Evolutionary conservation across 2,888 invertebrate species (phyloP).

Genomic region (Geophilus truncorum): DNA sequence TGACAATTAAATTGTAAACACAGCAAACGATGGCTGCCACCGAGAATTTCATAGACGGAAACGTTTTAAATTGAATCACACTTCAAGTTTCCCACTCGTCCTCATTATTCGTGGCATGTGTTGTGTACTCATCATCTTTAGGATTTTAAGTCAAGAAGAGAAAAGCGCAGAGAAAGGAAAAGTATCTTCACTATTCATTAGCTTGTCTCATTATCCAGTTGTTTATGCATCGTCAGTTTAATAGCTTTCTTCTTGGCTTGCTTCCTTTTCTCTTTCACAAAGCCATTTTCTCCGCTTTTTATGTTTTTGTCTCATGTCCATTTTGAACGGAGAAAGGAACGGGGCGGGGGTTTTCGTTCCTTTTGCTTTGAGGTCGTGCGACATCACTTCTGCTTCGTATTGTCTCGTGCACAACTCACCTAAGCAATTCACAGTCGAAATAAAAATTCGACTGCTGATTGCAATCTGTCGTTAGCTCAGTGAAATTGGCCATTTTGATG

Average conservation of each 20-base stretch:
- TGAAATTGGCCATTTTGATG: slow-evolving; percentile 12
- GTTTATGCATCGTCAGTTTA: slow-evolving; percentile 17
- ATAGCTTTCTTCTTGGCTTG: slow-evolving; percentile 12
- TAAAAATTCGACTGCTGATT: slow-evolving; percentile 13
- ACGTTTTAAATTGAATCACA: slow-evolving; percentile 3
- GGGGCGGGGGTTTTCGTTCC: neutral
- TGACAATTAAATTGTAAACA: neutral
- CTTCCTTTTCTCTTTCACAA: slow-evolving; percentile 17
- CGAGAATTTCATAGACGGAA: neutral
- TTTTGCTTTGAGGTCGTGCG: neutral
- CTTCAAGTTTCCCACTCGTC: slow-evolving; percentile 5
- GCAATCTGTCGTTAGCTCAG: slow-evolving; percentile 10
- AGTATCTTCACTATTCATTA: slow-evolving; percentile 13
- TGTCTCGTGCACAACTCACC: slow-evolving; percentile 3
- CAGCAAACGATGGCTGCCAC: neutral
- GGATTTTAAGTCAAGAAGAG: neutral
- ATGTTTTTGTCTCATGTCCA: slow-evolving; percentile 9
- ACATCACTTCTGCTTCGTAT: neutral
- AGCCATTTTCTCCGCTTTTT: slow-evolving; percentile 16
- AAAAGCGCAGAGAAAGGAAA: neutral
- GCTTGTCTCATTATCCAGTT: slow-evolving; percentile 11
- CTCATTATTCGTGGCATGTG: slow-evolving; percentile 11
- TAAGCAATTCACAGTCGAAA: slow-evolving; percentile 1
- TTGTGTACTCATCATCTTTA: neutral
- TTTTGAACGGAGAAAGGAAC: neutral